These are phyloP conservation scores for Drosophila histrio DNA, from an alignment of 2,888 invertebrate genomes.

Conservation along the genomic window DNA sequence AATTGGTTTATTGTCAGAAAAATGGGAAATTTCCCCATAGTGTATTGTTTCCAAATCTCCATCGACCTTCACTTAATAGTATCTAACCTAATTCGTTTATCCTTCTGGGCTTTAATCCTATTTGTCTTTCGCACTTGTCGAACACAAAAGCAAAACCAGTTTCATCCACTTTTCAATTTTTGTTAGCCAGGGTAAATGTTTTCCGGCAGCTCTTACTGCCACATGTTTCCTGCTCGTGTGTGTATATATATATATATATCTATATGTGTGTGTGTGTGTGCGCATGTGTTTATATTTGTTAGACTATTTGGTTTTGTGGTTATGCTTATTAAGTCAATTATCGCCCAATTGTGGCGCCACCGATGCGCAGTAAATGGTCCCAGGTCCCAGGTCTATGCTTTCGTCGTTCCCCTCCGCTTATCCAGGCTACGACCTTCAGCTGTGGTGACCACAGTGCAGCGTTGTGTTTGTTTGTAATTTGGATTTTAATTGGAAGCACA, in stretches of 20 bases:
- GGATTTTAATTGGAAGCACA: slow-evolving; percentile 66
- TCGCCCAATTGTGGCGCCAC: slow-evolving; percentile 69
- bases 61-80: not conserved
- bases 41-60: not conserved
- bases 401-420: not conserved
- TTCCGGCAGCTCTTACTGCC: slow-evolving; percentile 20
- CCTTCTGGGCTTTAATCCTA: slow-evolving; percentile 7
- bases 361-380: slow-evolving; percentile 35
- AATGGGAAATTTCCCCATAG: no score
- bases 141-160: not conserved
- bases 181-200: slow-evolving; percentile 15
- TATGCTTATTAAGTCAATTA: slow-evolving; percentile 77
- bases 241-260: not conserved
- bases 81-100: not conserved
- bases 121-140: not conserved
- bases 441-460: not conserved
- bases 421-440: not conserved
- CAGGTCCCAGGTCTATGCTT: slow-evolving; percentile 6
- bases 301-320: slow-evolving; percentile 74
- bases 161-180: slow-evolving; percentile 3
- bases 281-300: slow-evolving; percentile 27
- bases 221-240: slow-evolving; percentile 10
- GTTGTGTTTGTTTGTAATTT: slow-evolving; percentile 63
- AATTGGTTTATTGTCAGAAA: no score
- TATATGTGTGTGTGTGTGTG: slow-evolving; percentile 8